Base-by-base conservation (phyloP, 2,888 invertebrate species). In the Malthinus seriepunctatus region DNA sequence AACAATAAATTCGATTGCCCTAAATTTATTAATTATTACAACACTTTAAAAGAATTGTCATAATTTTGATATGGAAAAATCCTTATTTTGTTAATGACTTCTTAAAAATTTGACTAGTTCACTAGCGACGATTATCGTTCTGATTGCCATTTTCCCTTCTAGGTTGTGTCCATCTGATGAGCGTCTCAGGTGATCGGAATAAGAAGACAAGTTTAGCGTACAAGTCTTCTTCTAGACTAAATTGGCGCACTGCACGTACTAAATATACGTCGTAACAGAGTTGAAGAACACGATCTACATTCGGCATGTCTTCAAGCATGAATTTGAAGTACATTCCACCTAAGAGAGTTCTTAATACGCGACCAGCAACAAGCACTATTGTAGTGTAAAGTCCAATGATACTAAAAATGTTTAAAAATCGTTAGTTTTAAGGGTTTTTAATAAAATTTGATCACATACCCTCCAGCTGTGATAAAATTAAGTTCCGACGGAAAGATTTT, bases 141-240 rank as follows among this genome's bases (percentile, higher is more conserved):
- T 81, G 81, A 34, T 77, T 79, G 4, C 80, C 82, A 32, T 72
- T 67, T 45, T 86, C 84, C 56, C 84, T 85, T 67, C 83, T 84
- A 7, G 85, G 85, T 42, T 86, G 80, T 61, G 85, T 88, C 88
- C 88, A 89, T 74, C 89, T 90, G 69, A 98, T 96, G 80, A 98
- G 86, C 11, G 97, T 97, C 76, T 97, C 97, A 5, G 98, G 97
- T 32, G 97, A 96, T 65, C 98, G 88, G 80, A 97, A 99, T 68
- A 99, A 85, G 91, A 98, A 99, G 73, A 98, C 90, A 52, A 99
- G 82, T 84, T 98, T 98, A 53, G 98, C 96, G 80, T 97, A 98
- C 34, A 99, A 85, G 78, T 98, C 97, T 80, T 99, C 98, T 79
- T 99, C 99, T 39, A 99, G 83, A 7, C 88, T 85, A 65, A 96